phyloP scores from a whole-genome alignment of 2,888 invertebrate genomes.

The Geophilus truncorum region DNA sequence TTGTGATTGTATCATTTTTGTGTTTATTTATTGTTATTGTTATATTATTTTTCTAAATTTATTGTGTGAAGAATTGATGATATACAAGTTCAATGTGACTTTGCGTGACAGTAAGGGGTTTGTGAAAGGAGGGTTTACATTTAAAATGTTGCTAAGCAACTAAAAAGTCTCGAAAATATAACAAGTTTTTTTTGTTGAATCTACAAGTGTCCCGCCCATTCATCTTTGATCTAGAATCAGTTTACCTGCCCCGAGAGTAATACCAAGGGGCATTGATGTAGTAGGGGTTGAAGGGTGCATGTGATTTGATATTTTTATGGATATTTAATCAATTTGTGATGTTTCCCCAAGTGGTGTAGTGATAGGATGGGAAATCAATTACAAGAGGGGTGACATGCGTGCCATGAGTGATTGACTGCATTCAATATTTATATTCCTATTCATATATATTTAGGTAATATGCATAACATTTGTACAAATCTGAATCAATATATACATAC shows the following conservation, averaged over 20 bases:
- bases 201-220: conserved; percentile 9
- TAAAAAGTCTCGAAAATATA: not conserved
- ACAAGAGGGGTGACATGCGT: not conserved
- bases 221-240: not conserved
- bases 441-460: not conserved
- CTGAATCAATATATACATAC: not conserved
- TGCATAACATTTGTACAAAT: not conserved
- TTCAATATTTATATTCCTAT: not conserved
- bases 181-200: not conserved
- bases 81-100: not conserved
- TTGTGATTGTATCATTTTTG: too few relatives aligned
- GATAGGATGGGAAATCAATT: not conserved
- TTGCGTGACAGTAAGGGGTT: not conserved
- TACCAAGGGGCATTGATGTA: not conserved
- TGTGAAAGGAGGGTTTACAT: not conserved
- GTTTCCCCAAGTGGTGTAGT: not conserved
- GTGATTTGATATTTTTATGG: not conserved
- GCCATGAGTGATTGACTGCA: not conserved
- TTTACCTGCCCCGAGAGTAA: not conserved
- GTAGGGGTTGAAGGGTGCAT: not conserved
- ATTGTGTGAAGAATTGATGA: too few relatives aligned
- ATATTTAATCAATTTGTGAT: not conserved
- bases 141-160: not conserved
- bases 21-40: not conserved
- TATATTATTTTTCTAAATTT: not conserved